A percentile compares a stretch with the other conserved stretches of the same genome.
Evolutionary conservation across 2,888 invertebrate genomes (phyloP).

Genomic region (Tupiocoris notatus): DNA sequence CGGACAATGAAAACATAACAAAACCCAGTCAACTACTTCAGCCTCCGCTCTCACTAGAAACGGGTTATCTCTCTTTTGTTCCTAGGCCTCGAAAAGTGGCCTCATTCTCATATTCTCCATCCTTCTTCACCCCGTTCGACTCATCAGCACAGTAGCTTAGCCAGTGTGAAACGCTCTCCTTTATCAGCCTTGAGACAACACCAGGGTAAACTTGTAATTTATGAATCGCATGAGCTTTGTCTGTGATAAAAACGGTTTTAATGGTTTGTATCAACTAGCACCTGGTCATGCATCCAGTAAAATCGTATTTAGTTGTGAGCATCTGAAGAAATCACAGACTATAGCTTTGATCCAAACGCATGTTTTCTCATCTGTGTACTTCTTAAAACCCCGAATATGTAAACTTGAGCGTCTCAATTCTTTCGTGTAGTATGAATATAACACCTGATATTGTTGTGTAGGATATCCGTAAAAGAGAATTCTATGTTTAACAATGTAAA

Average conservation of each 20-base stretch:
- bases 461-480: no score
- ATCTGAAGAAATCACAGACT: no score
- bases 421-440: no score
- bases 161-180: background rate
- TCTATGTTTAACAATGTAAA: no score
- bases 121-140: background rate
- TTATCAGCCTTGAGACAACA: slow-evolving; percentile 11
- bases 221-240: slow-evolving; percentile 15
- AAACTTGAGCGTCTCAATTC: no score
- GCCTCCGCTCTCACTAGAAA: background rate
- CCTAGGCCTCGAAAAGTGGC: slow-evolving; percentile 26
- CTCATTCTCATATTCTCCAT: background rate
- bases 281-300: background rate
- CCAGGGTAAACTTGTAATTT: slow-evolving; percentile 8
- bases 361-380: no score
- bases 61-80: slow-evolving; percentile 24
- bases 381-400: no score
- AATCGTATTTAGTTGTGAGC: background rate
- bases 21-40: background rate
- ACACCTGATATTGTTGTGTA: no score
- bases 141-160: no score
- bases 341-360: no score
- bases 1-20: slow-evolving; percentile 11
- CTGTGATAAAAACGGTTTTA: slow-evolving; percentile 25
- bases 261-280: slow-evolving; percentile 7